Evolutionary conservation across 1,140 invertebrate species (phyloP).

Genomic region (Caerostris extrusa): DNA sequence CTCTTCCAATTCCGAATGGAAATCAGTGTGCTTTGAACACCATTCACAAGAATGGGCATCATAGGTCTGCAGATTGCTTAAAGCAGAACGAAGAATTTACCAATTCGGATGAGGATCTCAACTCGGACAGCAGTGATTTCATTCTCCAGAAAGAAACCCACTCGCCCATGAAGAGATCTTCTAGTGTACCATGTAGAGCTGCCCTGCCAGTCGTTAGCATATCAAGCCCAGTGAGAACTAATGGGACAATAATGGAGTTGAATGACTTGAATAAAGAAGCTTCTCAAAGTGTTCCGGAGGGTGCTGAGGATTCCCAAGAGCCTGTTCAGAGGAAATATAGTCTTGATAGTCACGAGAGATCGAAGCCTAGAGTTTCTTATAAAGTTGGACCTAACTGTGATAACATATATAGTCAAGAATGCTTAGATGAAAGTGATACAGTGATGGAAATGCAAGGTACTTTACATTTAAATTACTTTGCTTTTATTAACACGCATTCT

Average conservation of each 20-base stretch:
- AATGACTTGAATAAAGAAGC: conserved; percentile 75
- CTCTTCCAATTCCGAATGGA: neutral
- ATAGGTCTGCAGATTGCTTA: conserved; percentile 70
- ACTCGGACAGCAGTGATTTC: conserved; percentile 62
- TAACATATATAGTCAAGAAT: conserved; percentile 72
- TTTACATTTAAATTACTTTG: conserved; percentile 11
- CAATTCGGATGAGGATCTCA: conserved; percentile 71
- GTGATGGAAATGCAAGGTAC: conserved; percentile 74
- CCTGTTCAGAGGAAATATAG: conserved; percentile 69
- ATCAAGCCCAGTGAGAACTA: conserved; percentile 53
- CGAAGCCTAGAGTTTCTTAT: conserved; percentile 42
- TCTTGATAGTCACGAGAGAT: conserved; percentile 69
- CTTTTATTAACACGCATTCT: neutral
- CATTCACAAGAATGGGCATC: conserved; percentile 45
- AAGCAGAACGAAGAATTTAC: conserved; percentile 57
- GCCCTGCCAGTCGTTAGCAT: neutral
- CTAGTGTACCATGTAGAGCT: conserved; percentile 66
- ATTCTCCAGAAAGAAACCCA: conserved; percentile 41
- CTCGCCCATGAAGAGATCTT: conserved; percentile 58
- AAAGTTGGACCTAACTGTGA: conserved; percentile 64
- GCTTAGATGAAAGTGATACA: conserved; percentile 71
- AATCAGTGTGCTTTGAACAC: neutral
- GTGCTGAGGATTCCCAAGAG: neutral
- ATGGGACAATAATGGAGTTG: conserved; percentile 55
- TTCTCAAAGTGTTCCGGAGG: neutral